A percentile compares a stretch with the other conserved stretches of the same genome.
These are phyloP conservation scores for Oscheius onirici DNA, from an alignment of 2,888 invertebrate genomes.

Conservation along the genomic window DNA sequence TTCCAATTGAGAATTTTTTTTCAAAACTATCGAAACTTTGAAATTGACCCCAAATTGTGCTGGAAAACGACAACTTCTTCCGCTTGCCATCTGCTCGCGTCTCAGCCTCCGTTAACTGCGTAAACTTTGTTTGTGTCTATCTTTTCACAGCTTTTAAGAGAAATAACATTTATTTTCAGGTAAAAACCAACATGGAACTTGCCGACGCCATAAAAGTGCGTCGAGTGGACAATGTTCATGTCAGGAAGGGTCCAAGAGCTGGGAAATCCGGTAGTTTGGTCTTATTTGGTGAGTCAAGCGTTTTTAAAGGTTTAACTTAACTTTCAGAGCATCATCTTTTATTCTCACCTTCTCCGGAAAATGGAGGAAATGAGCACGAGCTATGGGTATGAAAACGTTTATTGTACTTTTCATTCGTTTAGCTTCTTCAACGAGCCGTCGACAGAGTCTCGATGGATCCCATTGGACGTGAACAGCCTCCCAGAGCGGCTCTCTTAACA, in stretches of 20 bases:
- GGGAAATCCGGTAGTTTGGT: slow-evolving; percentile 63
- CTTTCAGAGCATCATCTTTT: slow-evolving; percentile 67
- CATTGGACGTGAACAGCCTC: slow-evolving; percentile 43
- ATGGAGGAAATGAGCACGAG: slow-evolving; percentile 45
- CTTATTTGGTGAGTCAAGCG: slow-evolving; percentile 50
- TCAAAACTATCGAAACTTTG: too few relatives aligned
- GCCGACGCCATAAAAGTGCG: slow-evolving; percentile 67
- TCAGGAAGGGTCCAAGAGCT: slow-evolving; percentile 64
- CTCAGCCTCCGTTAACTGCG: too few relatives aligned
- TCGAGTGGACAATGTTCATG: slow-evolving; percentile 64
- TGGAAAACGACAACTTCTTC: too few relatives aligned
- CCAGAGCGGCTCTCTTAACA: slow-evolving; percentile 50
- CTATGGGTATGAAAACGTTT: slow-evolving; percentile 50
- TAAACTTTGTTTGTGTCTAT: not conserved
- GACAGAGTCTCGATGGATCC: slow-evolving; percentile 67
- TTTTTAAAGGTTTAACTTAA: not conserved
- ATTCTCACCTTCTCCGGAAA: slow-evolving; percentile 58
- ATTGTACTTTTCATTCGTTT: slow-evolving; percentile 1
- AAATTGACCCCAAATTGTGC: too few relatives aligned
- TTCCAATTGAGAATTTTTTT: too few relatives aligned
- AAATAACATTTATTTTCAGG: slow-evolving; percentile 3
- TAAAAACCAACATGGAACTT: slow-evolving; percentile 59
- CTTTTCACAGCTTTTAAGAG: not conserved
- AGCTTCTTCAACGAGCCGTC: slow-evolving; percentile 67
- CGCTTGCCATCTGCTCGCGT: too few relatives aligned